Evolutionary conservation across 1,140 invertebrate species (phyloP).

Genomic region (Drosophila tani): DNA sequence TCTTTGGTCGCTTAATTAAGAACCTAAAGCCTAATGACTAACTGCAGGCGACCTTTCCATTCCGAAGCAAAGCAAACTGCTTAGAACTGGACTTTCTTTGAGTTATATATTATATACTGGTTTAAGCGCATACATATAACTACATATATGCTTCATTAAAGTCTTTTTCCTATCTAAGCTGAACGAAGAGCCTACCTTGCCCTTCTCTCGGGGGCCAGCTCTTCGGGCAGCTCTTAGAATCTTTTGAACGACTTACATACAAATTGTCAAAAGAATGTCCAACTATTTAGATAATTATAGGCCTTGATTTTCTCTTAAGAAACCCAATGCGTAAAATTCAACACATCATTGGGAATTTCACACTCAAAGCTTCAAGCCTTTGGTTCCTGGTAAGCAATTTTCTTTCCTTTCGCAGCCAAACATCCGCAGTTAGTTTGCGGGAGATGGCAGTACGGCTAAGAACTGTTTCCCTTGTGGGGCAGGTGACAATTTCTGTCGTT

Average conservation of each 20-base stretch:
- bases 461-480: slow-evolving; percentile 39
- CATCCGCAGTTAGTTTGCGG: slow-evolving; percentile 53
- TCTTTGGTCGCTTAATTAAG: slow-evolving; percentile 68
- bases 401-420: slow-evolving; percentile 58
- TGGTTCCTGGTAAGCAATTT: slow-evolving; percentile 43
- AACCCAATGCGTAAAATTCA: slow-evolving; percentile 49
- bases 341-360: slow-evolving; percentile 58
- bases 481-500: slow-evolving; percentile 48
- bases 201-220: background rate
- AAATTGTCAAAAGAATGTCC: background rate
- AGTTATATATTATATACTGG: background rate
- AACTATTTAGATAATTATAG: background rate
- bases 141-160: background rate
- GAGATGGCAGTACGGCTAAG: slow-evolving; percentile 3
- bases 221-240: background rate
- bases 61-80: background rate
- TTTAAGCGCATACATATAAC: background rate
- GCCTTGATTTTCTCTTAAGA: background rate
- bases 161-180: background rate
- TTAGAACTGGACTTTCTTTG: background rate
- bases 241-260: background rate
- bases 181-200: no score
- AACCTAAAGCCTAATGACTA: slow-evolving; percentile 13
- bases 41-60: background rate
- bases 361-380: slow-evolving; percentile 28